A percentile compares a stretch with the other conserved stretches of the same genome.
phyloP scores from a whole-genome alignment of 1,140 invertebrate genomes.

The Ceratina australensis region DNA sequence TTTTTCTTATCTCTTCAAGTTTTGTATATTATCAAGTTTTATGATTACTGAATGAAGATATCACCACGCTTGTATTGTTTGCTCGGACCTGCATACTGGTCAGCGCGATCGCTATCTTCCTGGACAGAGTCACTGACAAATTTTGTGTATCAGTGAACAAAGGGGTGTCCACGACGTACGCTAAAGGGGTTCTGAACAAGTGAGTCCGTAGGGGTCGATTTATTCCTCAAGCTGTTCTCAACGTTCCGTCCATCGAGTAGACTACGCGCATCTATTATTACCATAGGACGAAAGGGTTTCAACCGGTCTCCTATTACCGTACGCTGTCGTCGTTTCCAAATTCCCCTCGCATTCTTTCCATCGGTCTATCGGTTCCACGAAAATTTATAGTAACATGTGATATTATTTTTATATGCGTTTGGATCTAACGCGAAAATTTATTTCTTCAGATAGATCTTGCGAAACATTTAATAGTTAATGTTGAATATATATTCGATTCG shows the following conservation, averaged over 20 bases:
- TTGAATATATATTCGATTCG: neutral
- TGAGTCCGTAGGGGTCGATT: slow-evolving; percentile 62
- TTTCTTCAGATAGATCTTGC: neutral
- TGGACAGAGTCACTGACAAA: slow-evolving; percentile 59
- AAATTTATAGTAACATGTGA: slow-evolving; percentile 13
- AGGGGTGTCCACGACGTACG: slow-evolving; percentile 45
- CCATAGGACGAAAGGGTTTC: slow-evolving; percentile 45
- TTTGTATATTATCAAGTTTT: too few species aligned
- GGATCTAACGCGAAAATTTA: neutral
- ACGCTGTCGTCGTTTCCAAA: neutral
- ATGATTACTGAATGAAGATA: too few species aligned
- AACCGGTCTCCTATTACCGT: slow-evolving; percentile 14
- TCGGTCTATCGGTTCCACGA: slow-evolving; percentile 16
- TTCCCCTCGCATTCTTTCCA: neutral
- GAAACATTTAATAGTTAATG: neutral
- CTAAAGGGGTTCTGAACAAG: slow-evolving; percentile 58
- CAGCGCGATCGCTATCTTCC: slow-evolving; percentile 11
- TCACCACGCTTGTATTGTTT: neutral
- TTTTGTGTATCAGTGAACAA: slow-evolving; percentile 65
- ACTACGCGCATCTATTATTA: slow-evolving; percentile 60
- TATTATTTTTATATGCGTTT: too few species aligned
- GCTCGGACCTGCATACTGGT: slow-evolving; percentile 1
- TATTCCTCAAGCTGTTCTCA: slow-evolving; percentile 55
- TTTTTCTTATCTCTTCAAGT: too few species aligned
- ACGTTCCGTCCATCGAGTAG: slow-evolving; percentile 44